These are phyloP conservation scores for Coccyzus lansbergi DNA, from an alignment of 2,797 vertebrate species.

Conservation along the genomic window DNA sequence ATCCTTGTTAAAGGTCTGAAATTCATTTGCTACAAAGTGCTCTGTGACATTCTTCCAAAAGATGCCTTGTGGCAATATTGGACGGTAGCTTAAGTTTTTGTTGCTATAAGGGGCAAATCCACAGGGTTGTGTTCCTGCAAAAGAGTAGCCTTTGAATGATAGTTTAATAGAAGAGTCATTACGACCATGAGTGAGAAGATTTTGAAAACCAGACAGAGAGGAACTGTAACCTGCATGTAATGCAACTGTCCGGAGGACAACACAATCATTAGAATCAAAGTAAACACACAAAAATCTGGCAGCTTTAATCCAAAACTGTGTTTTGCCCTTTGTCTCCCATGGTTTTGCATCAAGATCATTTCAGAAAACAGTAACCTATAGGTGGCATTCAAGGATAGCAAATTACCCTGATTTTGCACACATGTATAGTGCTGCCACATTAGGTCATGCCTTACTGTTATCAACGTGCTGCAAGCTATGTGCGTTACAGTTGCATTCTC, in stretches of 20 bases:
- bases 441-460: background rate
- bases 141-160: background rate
- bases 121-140: background rate
- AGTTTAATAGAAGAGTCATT: background rate
- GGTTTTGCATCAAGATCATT: background rate
- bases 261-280: background rate
- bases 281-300: background rate
- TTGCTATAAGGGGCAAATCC: background rate
- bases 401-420: conserved; percentile 13
- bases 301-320: background rate
- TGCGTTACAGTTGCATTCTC: background rate
- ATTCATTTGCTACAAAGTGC: background rate
- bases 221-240: background rate
- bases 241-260: background rate
- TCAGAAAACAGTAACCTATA: conserved; percentile 51
- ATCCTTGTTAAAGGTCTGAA: background rate
- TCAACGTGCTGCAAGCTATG: background rate
- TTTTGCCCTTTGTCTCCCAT: background rate
- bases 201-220: background rate
- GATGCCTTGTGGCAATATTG: background rate
- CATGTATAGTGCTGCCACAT: background rate
- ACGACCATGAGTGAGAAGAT: background rate
- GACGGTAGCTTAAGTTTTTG: background rate
- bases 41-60: background rate
- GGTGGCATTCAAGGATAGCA: conserved; percentile 67